Evolutionary conservation across 2,113 vertebrate species (phyloP), one percentile per base, ranked within the genome.

Genomic region (Takifugu bimaculatus): DNA sequence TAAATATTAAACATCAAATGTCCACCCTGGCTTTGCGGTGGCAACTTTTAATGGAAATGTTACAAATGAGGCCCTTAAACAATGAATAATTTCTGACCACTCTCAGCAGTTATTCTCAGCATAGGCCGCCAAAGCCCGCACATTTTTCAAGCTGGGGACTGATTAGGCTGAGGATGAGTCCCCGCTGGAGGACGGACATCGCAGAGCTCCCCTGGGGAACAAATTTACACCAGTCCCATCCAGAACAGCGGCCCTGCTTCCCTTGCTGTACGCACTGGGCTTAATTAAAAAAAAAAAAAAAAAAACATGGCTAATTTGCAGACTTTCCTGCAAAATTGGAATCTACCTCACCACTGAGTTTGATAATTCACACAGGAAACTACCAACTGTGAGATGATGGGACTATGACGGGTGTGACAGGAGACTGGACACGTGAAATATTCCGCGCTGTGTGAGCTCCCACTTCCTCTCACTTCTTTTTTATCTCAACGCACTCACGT

Each of bases 301-400:
- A 11, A 39, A 39, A 91, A 91, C 88, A 91, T 89, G 91, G 91
- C 91, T 98, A 95, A 99, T 98, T 98, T 97, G 91, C 94, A 94
- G 93, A 92, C 91, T 88, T 88, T 90, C 64, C 84, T 85, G 91
- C 91, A 93, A 93, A 96, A 96, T 93, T 93, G 89, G 92, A 97
- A 92, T 91, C 90, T 88, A 93, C 92, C 95, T 96, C 94, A 94
- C 95, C 93, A 94, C 95, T 93, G 95, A 91, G 96, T 93, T 92
- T 95, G 93, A 95, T 98, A 96, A 98, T 99, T 98, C 96, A 91
- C 87, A 80, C 91, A 92, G 95, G 94, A 97, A 94, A 92, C 93
- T 90, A 89, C 94, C 91, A 88, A 88, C 93, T 92, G 92, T 88
- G 91, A 87, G 89, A 85, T 84, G 89, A 90, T 82, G 90, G 92